These are phyloP conservation scores for Steatocranus sp. DNA, from an alignment of 2,797 vertebrate genomes.

Conservation along the genomic window DNA sequence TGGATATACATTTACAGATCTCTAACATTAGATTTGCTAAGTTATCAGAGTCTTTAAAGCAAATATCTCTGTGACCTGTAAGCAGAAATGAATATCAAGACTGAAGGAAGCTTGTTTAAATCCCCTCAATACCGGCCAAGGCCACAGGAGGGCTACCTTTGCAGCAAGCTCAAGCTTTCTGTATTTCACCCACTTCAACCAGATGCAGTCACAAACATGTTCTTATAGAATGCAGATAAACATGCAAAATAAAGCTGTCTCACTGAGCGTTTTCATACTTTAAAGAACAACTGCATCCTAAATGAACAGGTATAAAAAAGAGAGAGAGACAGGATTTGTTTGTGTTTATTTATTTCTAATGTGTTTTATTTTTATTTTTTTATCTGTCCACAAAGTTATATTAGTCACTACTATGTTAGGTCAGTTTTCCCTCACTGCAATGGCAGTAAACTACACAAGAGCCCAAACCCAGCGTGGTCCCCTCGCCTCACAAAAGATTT, in stretches of 20 bases:
- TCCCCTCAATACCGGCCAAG: not conserved
- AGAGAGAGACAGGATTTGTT: constrained; percentile 17
- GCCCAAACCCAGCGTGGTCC: constrained; percentile 69
- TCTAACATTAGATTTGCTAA: not conserved
- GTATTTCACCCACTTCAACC: not conserved
- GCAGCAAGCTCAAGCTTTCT: not conserved
- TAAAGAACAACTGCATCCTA: not conserved
- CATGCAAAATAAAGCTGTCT: not conserved
- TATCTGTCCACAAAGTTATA: constrained; percentile 82
- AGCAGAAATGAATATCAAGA: not conserved
- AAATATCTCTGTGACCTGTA: not conserved
- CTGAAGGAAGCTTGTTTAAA: not conserved
- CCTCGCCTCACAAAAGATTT: constrained; percentile 44
- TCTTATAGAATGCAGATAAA: not conserved
- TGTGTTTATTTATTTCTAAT: constrained; percentile 79
- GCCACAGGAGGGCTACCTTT: constrained; percentile 15
- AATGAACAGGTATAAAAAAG: not conserved
- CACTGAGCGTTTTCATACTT: not conserved
- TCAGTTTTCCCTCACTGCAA: constrained; percentile 81
- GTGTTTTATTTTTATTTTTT: constrained; percentile 68
- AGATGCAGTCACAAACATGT: not conserved
- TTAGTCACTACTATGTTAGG: constrained; percentile 86
- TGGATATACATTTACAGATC: not conserved
- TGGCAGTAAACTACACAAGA: constrained; percentile 82
- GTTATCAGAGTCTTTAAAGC: not conserved